These are phyloP conservation scores for Heliconius nattereri DNA, from an alignment of 1,140 invertebrate genomes.

Conservation along the genomic window DNA sequence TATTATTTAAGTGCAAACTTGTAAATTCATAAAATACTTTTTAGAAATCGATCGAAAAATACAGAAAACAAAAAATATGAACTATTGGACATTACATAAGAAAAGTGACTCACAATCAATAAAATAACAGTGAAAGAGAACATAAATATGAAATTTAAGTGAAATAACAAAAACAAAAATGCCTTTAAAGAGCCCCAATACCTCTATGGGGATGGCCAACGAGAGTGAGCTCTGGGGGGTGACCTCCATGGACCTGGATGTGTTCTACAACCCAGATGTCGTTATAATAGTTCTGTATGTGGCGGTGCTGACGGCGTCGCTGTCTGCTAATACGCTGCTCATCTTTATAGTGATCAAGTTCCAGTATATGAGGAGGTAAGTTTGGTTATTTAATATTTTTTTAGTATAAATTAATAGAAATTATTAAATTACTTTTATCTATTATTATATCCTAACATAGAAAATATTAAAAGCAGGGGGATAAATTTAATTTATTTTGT, in stretches of 20 bases:
- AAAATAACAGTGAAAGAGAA: background rate
- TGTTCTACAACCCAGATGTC: slow-evolving; percentile 72
- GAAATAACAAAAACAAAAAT: slow-evolving; percentile 27
- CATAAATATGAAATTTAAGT: background rate
- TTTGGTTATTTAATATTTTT: slow-evolving; percentile 30
- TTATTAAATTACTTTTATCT: too few relatives aligned
- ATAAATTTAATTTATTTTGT: too few relatives aligned
- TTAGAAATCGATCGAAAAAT: background rate
- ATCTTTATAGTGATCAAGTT: slow-evolving; percentile 86
- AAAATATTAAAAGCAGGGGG: too few relatives aligned
- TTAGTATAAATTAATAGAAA: too few relatives aligned
- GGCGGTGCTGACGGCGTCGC: slow-evolving; percentile 82
- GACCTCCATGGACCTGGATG: slow-evolving; percentile 58
- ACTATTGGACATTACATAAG: background rate
- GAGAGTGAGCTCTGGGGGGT: slow-evolving; percentile 45
- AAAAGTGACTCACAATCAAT: background rate
- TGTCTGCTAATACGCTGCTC: slow-evolving; percentile 84
- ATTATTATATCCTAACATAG: too few relatives aligned
- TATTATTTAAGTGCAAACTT: background rate
- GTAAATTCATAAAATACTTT: too few relatives aligned
- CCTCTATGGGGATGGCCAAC: slow-evolving; percentile 39
- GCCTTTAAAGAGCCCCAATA: slow-evolving; percentile 29
- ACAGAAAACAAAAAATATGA: background rate
- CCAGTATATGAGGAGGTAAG: slow-evolving; percentile 86
- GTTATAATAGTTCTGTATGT: slow-evolving; percentile 84